phyloP scores from a whole-genome alignment of 2,888 invertebrate genomes.

The Eupithecia abbreviata region DNA sequence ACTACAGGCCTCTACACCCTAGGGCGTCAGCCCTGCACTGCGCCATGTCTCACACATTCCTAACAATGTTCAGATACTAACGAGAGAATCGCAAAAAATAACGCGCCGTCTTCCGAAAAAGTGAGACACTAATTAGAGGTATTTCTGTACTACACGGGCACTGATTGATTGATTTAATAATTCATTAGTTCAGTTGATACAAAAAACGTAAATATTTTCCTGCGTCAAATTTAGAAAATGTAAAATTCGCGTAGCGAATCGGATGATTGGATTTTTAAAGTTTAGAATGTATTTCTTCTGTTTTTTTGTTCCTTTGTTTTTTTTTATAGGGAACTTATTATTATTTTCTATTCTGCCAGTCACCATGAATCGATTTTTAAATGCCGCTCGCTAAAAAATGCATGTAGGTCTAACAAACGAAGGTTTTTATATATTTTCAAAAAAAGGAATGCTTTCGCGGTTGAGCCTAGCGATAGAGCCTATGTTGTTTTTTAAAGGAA shows the following conservation, averaged over 20 bases:
- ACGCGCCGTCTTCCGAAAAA: neutral
- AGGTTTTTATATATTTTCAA: neutral
- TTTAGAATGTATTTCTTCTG: neutral
- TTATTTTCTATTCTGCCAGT: neutral
- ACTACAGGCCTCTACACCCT: conserved; percentile 62
- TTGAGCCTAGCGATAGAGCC: neutral
- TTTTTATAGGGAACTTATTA: neutral
- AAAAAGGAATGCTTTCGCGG: neutral
- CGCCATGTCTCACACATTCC: conserved; percentile 25
- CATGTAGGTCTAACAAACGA: neutral
- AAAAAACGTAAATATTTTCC: neutral
- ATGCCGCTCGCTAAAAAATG: neutral
- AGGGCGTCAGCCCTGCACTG: conserved; percentile 38
- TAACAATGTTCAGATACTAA: conserved; percentile 19
- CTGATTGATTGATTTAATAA: conserved; percentile 6
- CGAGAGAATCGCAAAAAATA: conserved; percentile 1
- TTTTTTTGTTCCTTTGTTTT: neutral
- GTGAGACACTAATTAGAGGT: conserved; percentile 19
- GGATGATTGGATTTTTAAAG: neutral
- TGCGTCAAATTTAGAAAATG: neutral
- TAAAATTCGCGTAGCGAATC: neutral
- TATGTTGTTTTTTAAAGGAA: neutral
- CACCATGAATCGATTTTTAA: neutral
- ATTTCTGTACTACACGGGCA: conserved; percentile 2
- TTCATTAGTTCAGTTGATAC: neutral